phyloP scores from a whole-genome alignment of 2,113 vertebrate species.

The Chloebia gouldiae region DNA sequence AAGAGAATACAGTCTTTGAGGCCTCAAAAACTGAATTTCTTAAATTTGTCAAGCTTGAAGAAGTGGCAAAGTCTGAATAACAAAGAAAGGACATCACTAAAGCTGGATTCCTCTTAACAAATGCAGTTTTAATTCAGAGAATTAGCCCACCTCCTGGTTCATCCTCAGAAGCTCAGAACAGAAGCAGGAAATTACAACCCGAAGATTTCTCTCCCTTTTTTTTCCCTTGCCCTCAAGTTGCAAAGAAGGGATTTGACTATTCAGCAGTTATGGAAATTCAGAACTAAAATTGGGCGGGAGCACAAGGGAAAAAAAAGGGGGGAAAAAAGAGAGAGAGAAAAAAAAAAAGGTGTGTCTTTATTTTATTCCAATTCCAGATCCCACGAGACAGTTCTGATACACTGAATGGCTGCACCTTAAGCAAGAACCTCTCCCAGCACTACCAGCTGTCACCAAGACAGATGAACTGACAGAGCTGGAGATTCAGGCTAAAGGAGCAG shows the following conservation, averaged over 20 bases:
- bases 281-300: not conserved
- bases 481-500: conserved; percentile 23
- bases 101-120: not conserved
- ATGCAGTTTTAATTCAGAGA: not conserved
- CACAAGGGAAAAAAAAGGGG: not conserved
- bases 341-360: not conserved
- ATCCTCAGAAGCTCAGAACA: not conserved
- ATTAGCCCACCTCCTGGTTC: not conserved
- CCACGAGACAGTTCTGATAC: not conserved
- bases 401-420: not conserved
- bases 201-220: not conserved
- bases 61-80: not conserved
- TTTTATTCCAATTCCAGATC: conserved; percentile 18
- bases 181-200: conserved; percentile 4
- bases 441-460: conserved; percentile 12
- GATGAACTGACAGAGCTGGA: not conserved
- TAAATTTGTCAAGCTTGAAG: not conserved
- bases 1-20: not conserved
- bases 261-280: conserved; percentile 30
- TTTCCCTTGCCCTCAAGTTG: not conserved
- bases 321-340: not conserved
- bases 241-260: conserved; percentile 35
- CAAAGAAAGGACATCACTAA: not conserved
- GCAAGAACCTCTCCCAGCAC: not conserved
- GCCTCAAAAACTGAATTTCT: not conserved